Conservation (phyloP, 1,140 invertebrate genomes). For the Tachypleus tridentatus region DNA sequence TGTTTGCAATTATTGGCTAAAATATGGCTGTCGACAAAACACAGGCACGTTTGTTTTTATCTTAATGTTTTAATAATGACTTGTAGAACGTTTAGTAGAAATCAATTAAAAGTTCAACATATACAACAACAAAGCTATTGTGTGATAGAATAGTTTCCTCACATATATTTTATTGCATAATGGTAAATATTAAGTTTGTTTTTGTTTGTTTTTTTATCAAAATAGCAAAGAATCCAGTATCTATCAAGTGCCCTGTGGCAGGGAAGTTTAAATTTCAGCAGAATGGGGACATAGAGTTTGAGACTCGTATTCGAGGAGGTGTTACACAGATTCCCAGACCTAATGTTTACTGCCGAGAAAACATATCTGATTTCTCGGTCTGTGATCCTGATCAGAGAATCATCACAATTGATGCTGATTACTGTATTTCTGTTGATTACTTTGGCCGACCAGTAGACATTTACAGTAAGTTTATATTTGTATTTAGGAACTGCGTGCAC, state of each 20-base stretch:
- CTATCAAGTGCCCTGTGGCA: slow-evolving; percentile 86
- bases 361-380: slow-evolving; percentile 87
- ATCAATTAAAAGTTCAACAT: slow-evolving; percentile 16
- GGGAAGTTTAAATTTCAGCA: slow-evolving; percentile 92
- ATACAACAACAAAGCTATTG: neutral
- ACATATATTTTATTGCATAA: no score
- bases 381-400: slow-evolving; percentile 89
- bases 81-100: no score
- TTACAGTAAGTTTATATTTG: slow-evolving; percentile 50
- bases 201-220: no score
- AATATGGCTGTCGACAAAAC: no score
- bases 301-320: slow-evolving; percentile 84
- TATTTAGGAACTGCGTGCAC: neutral
- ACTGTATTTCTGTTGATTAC: slow-evolving; percentile 91
- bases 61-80: no score
- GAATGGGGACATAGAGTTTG: slow-evolving; percentile 71
- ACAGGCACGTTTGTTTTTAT: no score
- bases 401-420: slow-evolving; percentile 83
- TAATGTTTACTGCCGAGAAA: slow-evolving; percentile 82
- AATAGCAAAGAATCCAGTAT: slow-evolving; percentile 74
- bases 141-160: neutral
- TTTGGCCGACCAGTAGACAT: slow-evolving; percentile 83
- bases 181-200: neutral
- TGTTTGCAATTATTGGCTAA: no score
- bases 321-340: slow-evolving; percentile 84